A percentile compares a stretch with the other conserved stretches of the same genome.
Evolutionary conservation across 2,113 vertebrate genomes (phyloP).

Genomic region (Lamprologus ornatipinnis): DNA sequence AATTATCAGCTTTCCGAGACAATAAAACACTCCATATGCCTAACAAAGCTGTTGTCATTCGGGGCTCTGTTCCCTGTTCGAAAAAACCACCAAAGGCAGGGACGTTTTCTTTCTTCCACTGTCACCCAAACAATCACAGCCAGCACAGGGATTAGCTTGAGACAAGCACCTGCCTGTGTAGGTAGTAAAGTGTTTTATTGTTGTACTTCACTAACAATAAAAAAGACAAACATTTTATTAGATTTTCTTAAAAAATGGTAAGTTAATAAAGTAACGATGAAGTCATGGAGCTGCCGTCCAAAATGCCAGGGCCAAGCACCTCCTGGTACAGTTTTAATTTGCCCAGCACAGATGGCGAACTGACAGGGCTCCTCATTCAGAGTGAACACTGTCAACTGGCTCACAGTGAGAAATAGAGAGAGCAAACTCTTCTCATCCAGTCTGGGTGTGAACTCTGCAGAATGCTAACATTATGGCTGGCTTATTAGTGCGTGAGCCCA

Average conservation of each 20-base stretch:
- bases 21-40: slow-evolving; percentile 37
- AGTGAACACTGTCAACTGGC: slow-evolving; percentile 52
- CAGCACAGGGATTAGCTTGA: neutral
- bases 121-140: slow-evolving; percentile 8
- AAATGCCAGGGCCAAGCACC: slow-evolving; percentile 29
- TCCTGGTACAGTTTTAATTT: slow-evolving; percentile 56
- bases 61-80: neutral
- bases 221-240: neutral
- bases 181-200: slow-evolving; percentile 13
- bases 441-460: slow-evolving; percentile 14
- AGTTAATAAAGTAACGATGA: slow-evolving; percentile 33
- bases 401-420: slow-evolving; percentile 9
- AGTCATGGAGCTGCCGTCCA: slow-evolving; percentile 35
- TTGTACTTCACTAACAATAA: neutral
- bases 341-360: slow-evolving; percentile 62
- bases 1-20: slow-evolving; percentile 61
- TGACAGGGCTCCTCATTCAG: slow-evolving; percentile 65
- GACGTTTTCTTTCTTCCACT: slow-evolving; percentile 7
- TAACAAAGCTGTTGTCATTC: slow-evolving; percentile 34
- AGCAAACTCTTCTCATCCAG: neutral
- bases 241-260: neutral
- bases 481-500: slow-evolving; percentile 30
- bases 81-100: neutral
- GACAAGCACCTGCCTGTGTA: neutral
- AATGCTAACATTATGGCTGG: slow-evolving; percentile 33